Evolutionary conservation across 2,113 vertebrate species (phyloP), one percentile per base, ranked within the genome.

Genomic region (Eonycteris spelaea): DNA sequence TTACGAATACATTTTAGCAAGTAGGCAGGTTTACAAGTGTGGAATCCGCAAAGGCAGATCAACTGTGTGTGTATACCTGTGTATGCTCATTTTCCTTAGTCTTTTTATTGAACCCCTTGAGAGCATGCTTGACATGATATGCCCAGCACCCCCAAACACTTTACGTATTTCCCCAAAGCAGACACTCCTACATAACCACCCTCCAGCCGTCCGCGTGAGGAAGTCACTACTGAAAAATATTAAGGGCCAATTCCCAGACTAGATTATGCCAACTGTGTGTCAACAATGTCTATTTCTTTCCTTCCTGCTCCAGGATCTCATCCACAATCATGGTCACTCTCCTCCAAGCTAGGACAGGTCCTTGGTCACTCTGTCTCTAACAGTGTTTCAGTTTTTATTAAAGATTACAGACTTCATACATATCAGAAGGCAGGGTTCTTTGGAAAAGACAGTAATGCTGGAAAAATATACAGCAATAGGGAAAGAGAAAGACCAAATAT

Each of bases 321-420:
- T n/a, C 19, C 10, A 48, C 0, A 0, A 4, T 70, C 8, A 51
- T 4, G 3, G 45, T 6, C 48, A 6, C 22, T n/a, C 26, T 48
- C 28, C 15, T 77, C 22, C 48, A 40, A 55, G 14, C 21, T 55
- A 30, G 35, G 35, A 33, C 28, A 55, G 35, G 19, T 14, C 35
- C 59, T 53, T 35, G 16, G 5, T 51, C 16, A 19, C 51, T 33
- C 40, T 74, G 19, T 63, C 40, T 19, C 19, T 40, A 5, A 10
- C 9, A 7, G 19, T 19, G 53, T 78, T 53, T 40, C 19, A 16
- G 28, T 24, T 61, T 48, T 59, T 59, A 35, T 30, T 15, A 35
- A 67, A 75, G 48, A 40, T 10, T 33, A 70, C 21, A 68, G 33
- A 13, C 33, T 24, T 73, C 30, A 7, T 24, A 4, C 12, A 14